Evolutionary conservation across 2,113 vertebrate genomes (phyloP).

Genomic region (Aldabrachelys gigantea): DNA sequence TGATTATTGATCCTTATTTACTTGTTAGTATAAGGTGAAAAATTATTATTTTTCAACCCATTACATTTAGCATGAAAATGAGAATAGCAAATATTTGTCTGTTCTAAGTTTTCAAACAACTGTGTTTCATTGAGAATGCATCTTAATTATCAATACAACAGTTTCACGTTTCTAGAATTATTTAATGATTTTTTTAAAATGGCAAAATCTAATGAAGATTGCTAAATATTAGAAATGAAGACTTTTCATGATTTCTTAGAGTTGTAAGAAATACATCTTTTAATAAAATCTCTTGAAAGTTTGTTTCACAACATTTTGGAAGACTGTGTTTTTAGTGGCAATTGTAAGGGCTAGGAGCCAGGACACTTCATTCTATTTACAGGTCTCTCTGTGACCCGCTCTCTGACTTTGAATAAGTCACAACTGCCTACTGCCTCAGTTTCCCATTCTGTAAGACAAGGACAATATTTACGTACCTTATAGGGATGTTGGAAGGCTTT

Average conservation of each 20-base stretch:
- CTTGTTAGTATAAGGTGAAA: neutral
- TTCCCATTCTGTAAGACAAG: neutral
- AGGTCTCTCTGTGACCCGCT: neutral
- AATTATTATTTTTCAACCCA: neutral
- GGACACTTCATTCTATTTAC: neutral
- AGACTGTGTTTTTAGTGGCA: neutral
- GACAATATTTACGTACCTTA: slow-evolving; percentile 17
- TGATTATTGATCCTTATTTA: neutral
- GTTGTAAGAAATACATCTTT: neutral
- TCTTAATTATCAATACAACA: neutral
- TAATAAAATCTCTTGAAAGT: neutral
- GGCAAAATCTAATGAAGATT: slow-evolving; percentile 14
- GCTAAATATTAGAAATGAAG: neutral
- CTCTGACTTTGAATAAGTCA: slow-evolving; percentile 19
- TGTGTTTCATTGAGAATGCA: neutral
- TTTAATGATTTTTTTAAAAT: neutral
- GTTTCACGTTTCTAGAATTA: neutral
- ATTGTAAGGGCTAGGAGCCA: slow-evolving; percentile 7
- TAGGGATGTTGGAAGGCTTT: slow-evolving; percentile 56
- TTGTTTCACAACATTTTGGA: neutral
- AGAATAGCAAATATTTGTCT: neutral
- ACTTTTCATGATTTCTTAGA: neutral
- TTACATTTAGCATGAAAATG: neutral
- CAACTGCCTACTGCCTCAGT: slow-evolving; percentile 3
- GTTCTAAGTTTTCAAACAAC: neutral